A percentile compares a stretch with the other conserved stretches of the same genome.
Conservation (phyloP, 2,888 invertebrate genomes). For the Lycaena phlaeas region DNA sequence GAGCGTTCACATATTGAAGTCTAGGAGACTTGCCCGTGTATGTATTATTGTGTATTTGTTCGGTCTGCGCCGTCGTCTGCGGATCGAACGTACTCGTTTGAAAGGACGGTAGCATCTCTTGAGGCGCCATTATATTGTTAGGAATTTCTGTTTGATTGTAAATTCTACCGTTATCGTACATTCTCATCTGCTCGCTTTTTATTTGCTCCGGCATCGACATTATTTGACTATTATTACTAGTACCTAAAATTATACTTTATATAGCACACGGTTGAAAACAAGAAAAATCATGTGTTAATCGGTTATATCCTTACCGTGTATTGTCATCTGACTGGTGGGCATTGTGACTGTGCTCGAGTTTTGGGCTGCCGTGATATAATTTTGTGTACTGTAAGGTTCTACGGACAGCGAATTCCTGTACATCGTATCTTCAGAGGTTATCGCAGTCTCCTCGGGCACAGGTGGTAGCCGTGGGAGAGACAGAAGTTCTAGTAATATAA, state of each 20-base stretch:
- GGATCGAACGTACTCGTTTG: constrained; percentile 40
- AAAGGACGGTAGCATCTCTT: constrained; percentile 45
- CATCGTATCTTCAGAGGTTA: constrained; percentile 64
- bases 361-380: constrained; percentile 38
- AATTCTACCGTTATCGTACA: constrained; percentile 48
- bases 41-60: constrained; percentile 33
- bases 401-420: constrained; percentile 59
- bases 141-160: constrained; percentile 51
- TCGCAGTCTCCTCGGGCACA: constrained; percentile 73
- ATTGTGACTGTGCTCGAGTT: constrained; percentile 39
- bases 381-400: constrained; percentile 45
- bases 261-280: too few species aligned
- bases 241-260: constrained; percentile 31
- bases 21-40: constrained; percentile 39
- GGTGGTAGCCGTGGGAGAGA: constrained; percentile 68
- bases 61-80: constrained; percentile 26
- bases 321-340: constrained; percentile 61
- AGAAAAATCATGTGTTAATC: background rate
- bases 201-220: constrained; percentile 46
- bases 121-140: constrained; percentile 42
- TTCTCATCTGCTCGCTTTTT: constrained; percentile 56
- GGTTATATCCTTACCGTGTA: constrained; percentile 39
- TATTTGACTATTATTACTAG: constrained; percentile 57
- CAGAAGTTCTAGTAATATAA: constrained; percentile 49
- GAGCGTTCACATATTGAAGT: constrained; percentile 40